Evolutionary conservation across 2,888 invertebrate species (phyloP), one percentile per base, ranked within the genome.

Genomic region (Apantesis nais): DNA sequence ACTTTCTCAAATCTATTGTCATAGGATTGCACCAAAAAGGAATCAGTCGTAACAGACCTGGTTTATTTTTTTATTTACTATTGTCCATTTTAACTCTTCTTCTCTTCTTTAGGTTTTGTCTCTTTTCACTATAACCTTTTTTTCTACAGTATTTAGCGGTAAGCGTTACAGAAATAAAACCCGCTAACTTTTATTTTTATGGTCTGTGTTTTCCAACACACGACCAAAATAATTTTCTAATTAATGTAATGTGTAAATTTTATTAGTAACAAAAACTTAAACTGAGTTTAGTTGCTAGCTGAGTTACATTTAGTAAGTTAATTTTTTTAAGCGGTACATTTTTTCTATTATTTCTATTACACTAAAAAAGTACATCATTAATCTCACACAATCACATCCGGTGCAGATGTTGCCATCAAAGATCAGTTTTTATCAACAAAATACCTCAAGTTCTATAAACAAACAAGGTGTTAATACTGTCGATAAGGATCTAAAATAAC

Each of bases 381-480:
- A 92, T 91, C 88, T 87, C 80, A 81, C 72, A 90, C 88, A 89
- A 89, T 88, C 85, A 86, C 83, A 86, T 87, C 86, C 86, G 83
- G 81, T 80, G 90, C 93, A 93, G 93, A 92, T 93, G 93, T 87
- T 84, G 88, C 73, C 81, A 86, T 84, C 80, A 85, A 86, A 85
- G 78, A 76, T 84, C 79, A 74, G 72, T 78, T 82, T 86, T 88
- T 82, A 86, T 87, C 83, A 80, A 84, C 85, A 86, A 87, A 89
- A 88, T 87, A 81, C 85, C 84, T 85, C 80, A 83, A 85, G 81
- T 81, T 86, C 81, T 88, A 86, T 89, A 92, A 91, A 92, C 89
- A 92, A 93, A 94, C 94, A 93, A 94, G 93, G 94, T 93, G 95
- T 94, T 94, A 92, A 93, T 91, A 88, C 84, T 77, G 76, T 77